Evolutionary conservation across 2,113 vertebrate species (phyloP).

Genomic region (Nibea albiflora): DNA sequence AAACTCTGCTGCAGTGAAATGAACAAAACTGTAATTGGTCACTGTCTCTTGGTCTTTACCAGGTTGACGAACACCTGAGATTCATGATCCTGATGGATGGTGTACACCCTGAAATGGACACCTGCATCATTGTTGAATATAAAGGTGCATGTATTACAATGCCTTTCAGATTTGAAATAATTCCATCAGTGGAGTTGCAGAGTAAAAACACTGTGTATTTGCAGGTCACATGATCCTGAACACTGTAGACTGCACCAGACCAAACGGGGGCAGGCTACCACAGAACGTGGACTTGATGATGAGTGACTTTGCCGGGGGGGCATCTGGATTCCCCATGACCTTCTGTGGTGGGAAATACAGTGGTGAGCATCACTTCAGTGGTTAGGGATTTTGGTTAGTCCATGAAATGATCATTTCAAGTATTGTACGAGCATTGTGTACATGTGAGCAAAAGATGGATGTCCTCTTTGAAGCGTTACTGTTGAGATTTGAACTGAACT

Average conservation of each 20-base stretch:
- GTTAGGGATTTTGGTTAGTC: not conserved
- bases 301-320: slow-evolving; percentile 88
- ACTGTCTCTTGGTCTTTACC: not conserved
- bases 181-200: not conserved
- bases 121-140: slow-evolving; percentile 88
- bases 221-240: slow-evolving; percentile 88
- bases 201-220: not conserved
- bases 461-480: no score
- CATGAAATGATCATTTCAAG: no score
- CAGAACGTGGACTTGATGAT: slow-evolving; percentile 84
- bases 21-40: not conserved
- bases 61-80: slow-evolving; percentile 80
- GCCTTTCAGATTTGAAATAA: not conserved
- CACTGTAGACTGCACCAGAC: slow-evolving; percentile 88
- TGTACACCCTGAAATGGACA: slow-evolving; percentile 88
- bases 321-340: slow-evolving; percentile 89
- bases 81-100: slow-evolving; percentile 90
- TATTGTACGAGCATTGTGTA: no score
- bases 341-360: slow-evolving; percentile 86
- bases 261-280: slow-evolving; percentile 86
- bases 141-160: slow-evolving; percentile 78
- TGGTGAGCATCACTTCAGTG: slow-evolving; percentile 68
- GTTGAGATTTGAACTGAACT: no score
- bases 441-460: not conserved
- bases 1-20: not conserved